These are phyloP conservation scores for Tineola bisselliella DNA, from an alignment of 2,888 invertebrate species.

Conservation along the genomic window DNA sequence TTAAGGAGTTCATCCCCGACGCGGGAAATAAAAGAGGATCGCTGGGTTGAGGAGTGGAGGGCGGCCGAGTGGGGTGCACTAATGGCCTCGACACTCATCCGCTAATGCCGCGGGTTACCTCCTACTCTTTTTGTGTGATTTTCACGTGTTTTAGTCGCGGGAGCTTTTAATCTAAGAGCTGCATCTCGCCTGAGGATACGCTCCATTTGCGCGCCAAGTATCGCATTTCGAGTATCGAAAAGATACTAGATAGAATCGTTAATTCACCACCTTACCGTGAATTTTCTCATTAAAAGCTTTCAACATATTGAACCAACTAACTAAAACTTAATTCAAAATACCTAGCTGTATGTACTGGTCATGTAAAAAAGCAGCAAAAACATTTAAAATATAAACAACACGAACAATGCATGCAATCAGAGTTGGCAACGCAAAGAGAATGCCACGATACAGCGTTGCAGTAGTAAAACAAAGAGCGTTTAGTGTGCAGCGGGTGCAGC, in stretches of 20 bases:
- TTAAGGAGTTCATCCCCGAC: constrained; percentile 69
- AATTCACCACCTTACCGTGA: too few relatives aligned
- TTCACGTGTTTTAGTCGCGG: constrained; percentile 65
- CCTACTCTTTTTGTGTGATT: constrained; percentile 62
- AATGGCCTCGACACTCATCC: constrained; percentile 68
- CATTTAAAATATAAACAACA: neutral
- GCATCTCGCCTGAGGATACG: constrained; percentile 51
- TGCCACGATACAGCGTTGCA: constrained; percentile 10
- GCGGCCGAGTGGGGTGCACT: constrained; percentile 42
- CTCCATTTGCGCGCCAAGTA: constrained; percentile 39
- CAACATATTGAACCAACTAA: too few relatives aligned
- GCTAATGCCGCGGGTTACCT: constrained; percentile 67
- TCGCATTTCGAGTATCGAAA: too few relatives aligned
- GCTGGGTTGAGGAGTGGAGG: constrained; percentile 34
- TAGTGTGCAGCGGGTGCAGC: neutral
- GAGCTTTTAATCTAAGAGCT: constrained; percentile 61
- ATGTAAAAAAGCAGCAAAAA: neutral
- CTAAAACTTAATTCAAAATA: too few relatives aligned
- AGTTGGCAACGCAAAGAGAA: constrained; percentile 6
- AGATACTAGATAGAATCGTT: too few relatives aligned
- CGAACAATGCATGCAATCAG: constrained; percentile 11
- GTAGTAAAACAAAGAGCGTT: constrained; percentile 9
- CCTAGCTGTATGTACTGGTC: too few relatives aligned
- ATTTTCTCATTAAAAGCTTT: too few relatives aligned
- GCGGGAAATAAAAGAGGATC: constrained; percentile 68